Base-by-base conservation (phyloP, 2,797 vertebrate species). In the Perodicticus potto region DNA sequence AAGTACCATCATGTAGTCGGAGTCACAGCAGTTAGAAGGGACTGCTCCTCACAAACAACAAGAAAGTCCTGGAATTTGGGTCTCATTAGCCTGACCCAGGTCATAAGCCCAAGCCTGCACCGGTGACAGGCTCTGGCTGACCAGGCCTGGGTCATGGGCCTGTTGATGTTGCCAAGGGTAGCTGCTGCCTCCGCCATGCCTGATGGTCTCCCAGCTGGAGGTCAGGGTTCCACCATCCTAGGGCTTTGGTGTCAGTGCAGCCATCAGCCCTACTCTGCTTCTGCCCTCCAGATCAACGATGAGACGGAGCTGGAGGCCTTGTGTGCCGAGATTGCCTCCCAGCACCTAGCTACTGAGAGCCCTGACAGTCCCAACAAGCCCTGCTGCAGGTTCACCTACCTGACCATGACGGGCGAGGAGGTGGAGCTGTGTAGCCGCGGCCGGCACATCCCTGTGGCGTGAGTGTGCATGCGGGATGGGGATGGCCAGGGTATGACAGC, bases 321-420 rank as follows among this genome's bases (percentile, higher is more conserved):
- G 22, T 99, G 99, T 59, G 99, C 99, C 0, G 99, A 99, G 98
- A 99, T 99, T 13, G 99, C 99, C 23, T 99, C 99, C 7, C 99
- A 99, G 98, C 99, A 99, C 96, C 99, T 99, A 73, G 99, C 99
- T 0, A 99, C 98, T 0, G 99, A 99, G 98, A 99, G 99, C 96
- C 99, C 99, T 0, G 99, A 99, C 92, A 99, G 99, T 0, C 99
- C 99, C 61, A 99, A 98, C 98, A 99, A 99, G 61, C 99, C 99
- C 0, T 99, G 99, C 98, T 99, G 99, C 98, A 99, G 99, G 59
- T 99, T 99, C 97, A 99, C 99, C 88, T 99, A 99, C 96, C 86
- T 99, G 98, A 99, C 99, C 32, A 99, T 99, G 99, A 99, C 99
- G 0, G 99, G 99, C 9, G 99, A 99, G 84, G 99, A 99, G 85